Evolutionary conservation across 1,140 invertebrate species (phyloP).

Genomic region (Drosophila aff.): DNA sequence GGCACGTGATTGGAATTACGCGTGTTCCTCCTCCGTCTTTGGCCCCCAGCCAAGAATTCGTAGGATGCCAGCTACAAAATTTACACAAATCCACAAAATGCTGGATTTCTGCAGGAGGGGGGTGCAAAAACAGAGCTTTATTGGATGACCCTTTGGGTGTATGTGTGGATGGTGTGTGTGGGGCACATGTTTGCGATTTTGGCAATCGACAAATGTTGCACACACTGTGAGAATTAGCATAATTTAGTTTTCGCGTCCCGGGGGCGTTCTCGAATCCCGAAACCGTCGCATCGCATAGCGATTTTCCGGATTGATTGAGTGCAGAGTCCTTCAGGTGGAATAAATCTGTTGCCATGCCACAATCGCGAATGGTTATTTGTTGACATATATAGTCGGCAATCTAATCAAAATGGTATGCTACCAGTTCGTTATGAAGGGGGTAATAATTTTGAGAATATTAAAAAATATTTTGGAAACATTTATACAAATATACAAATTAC

Average conservation of each 20-base stretch:
- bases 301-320: conserved; percentile 45
- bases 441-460: no score
- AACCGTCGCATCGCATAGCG: conserved; percentile 35
- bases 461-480: no score
- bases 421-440: no score
- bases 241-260: conserved; percentile 49
- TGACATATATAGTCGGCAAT: conserved; percentile 13
- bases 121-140: conserved; percentile 23
- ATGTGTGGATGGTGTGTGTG: conserved; percentile 1
- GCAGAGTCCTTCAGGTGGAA: conserved; percentile 33
- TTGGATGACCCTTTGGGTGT: conserved; percentile 12
- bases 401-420: neutral
- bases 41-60: conserved; percentile 47
- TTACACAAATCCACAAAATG: conserved; percentile 58
- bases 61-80: conserved; percentile 48
- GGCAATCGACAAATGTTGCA: conserved; percentile 77
- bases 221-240: conserved; percentile 71
- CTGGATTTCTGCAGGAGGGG: conserved; percentile 20
- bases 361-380: neutral
- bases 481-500: no score
- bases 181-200: conserved; percentile 70
- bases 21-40: conserved; percentile 47
- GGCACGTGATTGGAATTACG: conserved; percentile 81
- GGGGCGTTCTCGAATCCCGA: conserved; percentile 15
- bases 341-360: conserved; percentile 6